Base-by-base conservation (phyloP, 2,113 vertebrate genomes). In the Gavia stellata region DNA sequence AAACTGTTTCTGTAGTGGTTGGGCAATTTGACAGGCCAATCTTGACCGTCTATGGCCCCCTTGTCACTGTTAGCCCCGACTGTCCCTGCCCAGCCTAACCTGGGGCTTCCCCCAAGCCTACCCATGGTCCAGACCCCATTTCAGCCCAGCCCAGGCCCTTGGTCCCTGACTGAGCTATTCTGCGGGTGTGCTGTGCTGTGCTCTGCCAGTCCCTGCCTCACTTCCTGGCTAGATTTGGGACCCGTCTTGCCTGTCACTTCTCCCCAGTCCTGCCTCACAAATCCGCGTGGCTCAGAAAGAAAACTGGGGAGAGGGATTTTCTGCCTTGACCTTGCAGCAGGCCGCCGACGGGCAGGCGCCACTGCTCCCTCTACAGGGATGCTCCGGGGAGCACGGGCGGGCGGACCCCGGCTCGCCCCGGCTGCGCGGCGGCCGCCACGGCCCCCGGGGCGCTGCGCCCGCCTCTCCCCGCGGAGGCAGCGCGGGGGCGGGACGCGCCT, bases 1-100 rank as follows among this genome's bases (percentile, higher is more conserved):
- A 58, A 14, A 1, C 13, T 17, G 50, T 10, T 42, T 66, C 13
- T 33, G 45, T 7, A 61, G 21, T 7, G 7, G 28, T 17, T 21
- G 20, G 18, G 45, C 42, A 78, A 33, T 71, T 74, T 67, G 50
- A 71, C 33, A 59, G 28, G 36, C 25, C 25, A 58, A 2, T 13
- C 36, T 38, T 0, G 0, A 45, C 28, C 20, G 20, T 18, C 6
- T 23, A 49, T 3, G 7, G 36, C 7, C 23, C 31, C 2, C 1
- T 0, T 4, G 56, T 9, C 18, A 45, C 14, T 42, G 15, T 24
- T 15, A 38, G 7, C 26, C 40, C 58, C 14, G 40, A 49, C 12
- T 3, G 3, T 16, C n/a, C 66, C 4, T 17, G 23, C 18, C 6
- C 26, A 72, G 31, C 7, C 26, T 26, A 68, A 52, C 23, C 15